Evolutionary conservation across 2,888 invertebrate genomes (phyloP).

Genomic region (Gari tellinella): DNA sequence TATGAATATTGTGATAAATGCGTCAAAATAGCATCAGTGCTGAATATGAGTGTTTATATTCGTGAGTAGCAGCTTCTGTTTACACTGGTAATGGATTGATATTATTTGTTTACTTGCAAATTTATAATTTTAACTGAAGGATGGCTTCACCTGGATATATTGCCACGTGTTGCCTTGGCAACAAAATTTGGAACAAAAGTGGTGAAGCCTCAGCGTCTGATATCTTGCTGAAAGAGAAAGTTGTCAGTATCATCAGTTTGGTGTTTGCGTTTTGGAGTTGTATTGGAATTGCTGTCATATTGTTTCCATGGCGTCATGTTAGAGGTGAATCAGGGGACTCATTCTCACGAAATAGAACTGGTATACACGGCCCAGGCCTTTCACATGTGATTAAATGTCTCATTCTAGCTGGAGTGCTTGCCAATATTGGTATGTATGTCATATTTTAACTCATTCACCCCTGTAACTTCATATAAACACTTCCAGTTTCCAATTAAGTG

Average conservation of each 20-base stretch:
- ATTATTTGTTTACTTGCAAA: too few species aligned
- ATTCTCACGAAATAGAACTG: constrained; percentile 6
- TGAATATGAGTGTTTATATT: too few species aligned
- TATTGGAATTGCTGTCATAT: constrained; percentile 27
- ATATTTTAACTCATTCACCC: too few species aligned
- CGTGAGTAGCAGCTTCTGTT: too few species aligned
- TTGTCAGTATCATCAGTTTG: constrained; percentile 38
- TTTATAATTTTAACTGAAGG: too few species aligned
- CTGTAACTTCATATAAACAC: too few species aligned
- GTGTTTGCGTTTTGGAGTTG: constrained; percentile 41
- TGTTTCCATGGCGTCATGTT: constrained; percentile 34
- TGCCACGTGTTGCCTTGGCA: constrained; percentile 57
- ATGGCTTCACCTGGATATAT: constrained; percentile 56
- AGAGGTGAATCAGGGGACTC: constrained; percentile 1
- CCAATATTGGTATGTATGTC: constrained; percentile 48
- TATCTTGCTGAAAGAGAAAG: constrained; percentile 30
- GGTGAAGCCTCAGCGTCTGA: constrained; percentile 20
- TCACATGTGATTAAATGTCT: constrained; percentile 39
- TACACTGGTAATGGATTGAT: too few species aligned
- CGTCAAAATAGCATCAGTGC: too few species aligned
- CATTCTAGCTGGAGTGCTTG: constrained; percentile 42
- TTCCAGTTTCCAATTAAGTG: too few species aligned
- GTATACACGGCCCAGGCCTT: constrained; percentile 34
- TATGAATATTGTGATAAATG: too few species aligned
- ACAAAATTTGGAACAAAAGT: constrained; percentile 37